Base-by-base conservation (phyloP, 2,113 vertebrate genomes). In the Psittacula cyanocephala region DNA sequence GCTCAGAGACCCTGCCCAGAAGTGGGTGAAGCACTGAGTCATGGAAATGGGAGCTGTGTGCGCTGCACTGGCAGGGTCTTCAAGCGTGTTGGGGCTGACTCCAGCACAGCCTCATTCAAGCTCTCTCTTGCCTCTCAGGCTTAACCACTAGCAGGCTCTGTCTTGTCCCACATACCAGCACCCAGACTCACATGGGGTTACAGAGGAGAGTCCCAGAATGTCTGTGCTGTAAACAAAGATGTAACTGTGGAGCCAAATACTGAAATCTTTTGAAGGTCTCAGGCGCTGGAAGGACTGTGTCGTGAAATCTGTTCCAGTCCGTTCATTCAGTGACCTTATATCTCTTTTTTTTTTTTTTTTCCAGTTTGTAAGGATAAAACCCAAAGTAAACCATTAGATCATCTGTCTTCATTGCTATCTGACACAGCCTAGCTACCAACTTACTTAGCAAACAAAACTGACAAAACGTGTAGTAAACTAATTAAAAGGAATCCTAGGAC, bases 121-220 rank as follows among this genome's bases (percentile, higher is more conserved):
- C 95, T 96, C 70, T 68, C 77, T 97, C 97, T 93, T 98, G 97
- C 93, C 90, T 88, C 83, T 65, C 22, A 25, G 91, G 81, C 94
- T 97, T 80, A 86, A 84, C 22, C 33, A 39, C 88, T 57, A 64
- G 60, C 98, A 98, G 95, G 98, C 94, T 93, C 88, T 90, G 71
- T 97, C 98, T 97, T 98, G 98, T 91, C 80, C 49, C 59, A 79
- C 84, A 71, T 97, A 89, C 95, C 91, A 91, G 81, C 7, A 20
- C 77, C 59, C 35, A 10, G 35, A 71, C 37, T 83, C 23, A 8
- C 53, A 47, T 79, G n/a, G 77, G 64, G 41, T 92, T 82, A 75
- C 13, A 17, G 29, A 71, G 72, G 29, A 86, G 64, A 84, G 87
- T 95, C 80, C 28, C 41, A 75, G 59, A 49, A 62, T 87, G 68